Evolutionary conservation across 2,797 vertebrate genomes (phyloP).

Genomic region (Enteromius mattozi): DNA sequence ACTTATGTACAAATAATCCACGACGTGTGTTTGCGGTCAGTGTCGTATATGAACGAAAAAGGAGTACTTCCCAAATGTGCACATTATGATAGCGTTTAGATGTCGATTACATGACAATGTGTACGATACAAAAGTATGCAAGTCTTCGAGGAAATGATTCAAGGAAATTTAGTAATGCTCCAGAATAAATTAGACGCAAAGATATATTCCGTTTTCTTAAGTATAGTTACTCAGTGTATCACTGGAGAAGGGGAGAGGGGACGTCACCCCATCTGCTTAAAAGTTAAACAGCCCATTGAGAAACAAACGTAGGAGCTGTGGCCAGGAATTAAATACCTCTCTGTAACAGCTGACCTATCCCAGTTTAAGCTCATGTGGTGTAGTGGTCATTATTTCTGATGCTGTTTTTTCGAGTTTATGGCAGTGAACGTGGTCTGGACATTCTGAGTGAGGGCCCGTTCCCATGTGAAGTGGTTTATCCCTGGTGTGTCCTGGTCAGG

Average conservation of each 20-base stretch:
- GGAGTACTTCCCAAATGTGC: constrained; percentile 68
- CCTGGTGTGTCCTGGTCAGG: constrained; percentile 77
- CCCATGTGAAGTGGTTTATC: constrained; percentile 77
- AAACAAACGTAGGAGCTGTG: constrained; percentile 69
- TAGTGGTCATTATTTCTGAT: constrained; percentile 50
- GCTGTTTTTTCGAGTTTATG: constrained; percentile 47
- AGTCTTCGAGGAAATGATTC: constrained; percentile 58
- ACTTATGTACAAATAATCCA: constrained; percentile 79
- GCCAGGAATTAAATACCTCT: constrained; percentile 39
- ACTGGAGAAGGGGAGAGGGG: constrained; percentile 79
- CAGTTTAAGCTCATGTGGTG: constrained; percentile 38
- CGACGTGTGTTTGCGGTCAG: constrained; percentile 68
- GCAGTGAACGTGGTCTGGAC: constrained; percentile 52
- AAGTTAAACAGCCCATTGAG: constrained; percentile 80
- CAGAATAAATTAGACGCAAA: constrained; percentile 79
- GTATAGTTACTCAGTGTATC: constrained; percentile 78
- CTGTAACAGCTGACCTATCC: constrained; percentile 32
- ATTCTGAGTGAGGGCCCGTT: constrained; percentile 56
- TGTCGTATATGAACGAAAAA: constrained; percentile 66
- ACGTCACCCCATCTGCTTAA: constrained; percentile 74
- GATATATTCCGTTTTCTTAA: constrained; percentile 67
- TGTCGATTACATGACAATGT: constrained; percentile 72
- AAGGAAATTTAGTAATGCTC: constrained; percentile 69
- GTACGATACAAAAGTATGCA: constrained; percentile 69
- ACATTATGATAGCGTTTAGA: constrained; percentile 64